These are phyloP conservation scores for Drosophila pseudotalamancana DNA, from an alignment of 2,888 invertebrate species.

Conservation along the genomic window DNA sequence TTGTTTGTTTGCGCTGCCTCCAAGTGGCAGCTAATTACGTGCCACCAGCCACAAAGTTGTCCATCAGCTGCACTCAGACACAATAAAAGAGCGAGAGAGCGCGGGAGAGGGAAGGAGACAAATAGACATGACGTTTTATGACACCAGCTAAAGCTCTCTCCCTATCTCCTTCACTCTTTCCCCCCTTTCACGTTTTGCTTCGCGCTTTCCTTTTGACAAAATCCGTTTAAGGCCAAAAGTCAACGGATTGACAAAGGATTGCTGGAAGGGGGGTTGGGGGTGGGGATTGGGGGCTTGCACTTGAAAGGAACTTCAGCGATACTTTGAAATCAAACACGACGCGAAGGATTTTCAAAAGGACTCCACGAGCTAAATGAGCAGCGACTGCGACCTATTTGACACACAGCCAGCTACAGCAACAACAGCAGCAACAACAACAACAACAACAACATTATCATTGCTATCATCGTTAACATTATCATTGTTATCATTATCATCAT, in stretches of 20 bases:
- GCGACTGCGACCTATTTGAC: conserved; percentile 61
- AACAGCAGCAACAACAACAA: neutral
- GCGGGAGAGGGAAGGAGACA: neutral
- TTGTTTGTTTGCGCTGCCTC: conserved; percentile 33
- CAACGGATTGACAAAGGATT: conserved; percentile 6
- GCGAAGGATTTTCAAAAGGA: conserved; percentile 39
- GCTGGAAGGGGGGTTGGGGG: too few species aligned
- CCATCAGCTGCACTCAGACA: conserved; percentile 28
- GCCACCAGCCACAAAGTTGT: conserved; percentile 37
- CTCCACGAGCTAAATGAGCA: conserved; percentile 47
- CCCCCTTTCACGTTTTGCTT: neutral
- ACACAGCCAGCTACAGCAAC: conserved; percentile 15
- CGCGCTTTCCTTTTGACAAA: conserved; percentile 16
- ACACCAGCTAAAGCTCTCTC: conserved; percentile 21
- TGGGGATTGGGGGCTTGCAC: conserved; percentile 23
- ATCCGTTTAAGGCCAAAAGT: conserved; percentile 53
- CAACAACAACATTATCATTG: conserved; percentile 7
- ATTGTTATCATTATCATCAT: conserved; percentile 21
- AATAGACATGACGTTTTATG: conserved; percentile 40
- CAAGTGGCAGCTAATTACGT: conserved; percentile 61
- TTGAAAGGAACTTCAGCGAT: conserved; percentile 71
- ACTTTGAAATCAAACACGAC: conserved; percentile 80
- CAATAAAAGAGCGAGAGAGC: neutral
- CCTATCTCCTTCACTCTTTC: neutral
- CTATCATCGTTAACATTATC: conserved; percentile 6